Percentiles rank a stretch among this genome's conserved stretches.
Conservation (phyloP, 2,797 vertebrate genomes). For the Trematomus bernacchii region DNA sequence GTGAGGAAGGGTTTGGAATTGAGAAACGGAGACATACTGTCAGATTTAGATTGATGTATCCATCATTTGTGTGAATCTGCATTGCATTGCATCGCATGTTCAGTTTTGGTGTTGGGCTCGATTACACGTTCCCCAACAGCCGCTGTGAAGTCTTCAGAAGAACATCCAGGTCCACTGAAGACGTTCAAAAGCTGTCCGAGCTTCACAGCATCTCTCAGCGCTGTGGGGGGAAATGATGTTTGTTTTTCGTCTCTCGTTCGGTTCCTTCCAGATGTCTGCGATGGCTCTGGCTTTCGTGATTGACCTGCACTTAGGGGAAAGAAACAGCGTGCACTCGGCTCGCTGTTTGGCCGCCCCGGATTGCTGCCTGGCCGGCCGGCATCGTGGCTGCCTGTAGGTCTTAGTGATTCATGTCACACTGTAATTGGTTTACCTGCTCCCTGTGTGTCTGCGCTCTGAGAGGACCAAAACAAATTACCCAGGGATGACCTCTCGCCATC, state of each 20-base stretch:
- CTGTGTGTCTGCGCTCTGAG: constrained; percentile 83
- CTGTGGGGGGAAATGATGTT: constrained; percentile 38
- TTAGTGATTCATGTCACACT: constrained; percentile 88
- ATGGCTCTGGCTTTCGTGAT: constrained; percentile 68
- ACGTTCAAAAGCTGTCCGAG: constrained; percentile 22
- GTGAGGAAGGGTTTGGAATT: constrained; percentile 24
- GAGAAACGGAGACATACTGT: constrained; percentile 26
- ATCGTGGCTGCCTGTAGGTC: constrained; percentile 77
- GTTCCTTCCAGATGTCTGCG: constrained; percentile 58
- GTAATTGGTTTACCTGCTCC: constrained; percentile 88
- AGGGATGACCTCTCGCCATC: constrained; percentile 82
- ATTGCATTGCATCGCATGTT: background rate
- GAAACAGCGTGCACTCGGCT: constrained; percentile 46
- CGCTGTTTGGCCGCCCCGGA: constrained; percentile 52
- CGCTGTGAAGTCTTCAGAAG: constrained; percentile 5
- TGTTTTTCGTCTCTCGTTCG: constrained; percentile 41
- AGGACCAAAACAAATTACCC: constrained; percentile 89
- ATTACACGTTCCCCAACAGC: constrained; percentile 16
- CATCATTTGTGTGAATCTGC: background rate
- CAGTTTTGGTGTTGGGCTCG: background rate
- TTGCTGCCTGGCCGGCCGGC: constrained; percentile 44
- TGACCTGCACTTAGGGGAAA: constrained; percentile 71
- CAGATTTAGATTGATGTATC: constrained; percentile 39
- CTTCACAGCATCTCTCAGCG: constrained; percentile 18
- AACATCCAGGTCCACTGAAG: constrained; percentile 26